Base-by-base conservation (phyloP, 2,888 invertebrate genomes). In the Bugulina stolonifera region DNA sequence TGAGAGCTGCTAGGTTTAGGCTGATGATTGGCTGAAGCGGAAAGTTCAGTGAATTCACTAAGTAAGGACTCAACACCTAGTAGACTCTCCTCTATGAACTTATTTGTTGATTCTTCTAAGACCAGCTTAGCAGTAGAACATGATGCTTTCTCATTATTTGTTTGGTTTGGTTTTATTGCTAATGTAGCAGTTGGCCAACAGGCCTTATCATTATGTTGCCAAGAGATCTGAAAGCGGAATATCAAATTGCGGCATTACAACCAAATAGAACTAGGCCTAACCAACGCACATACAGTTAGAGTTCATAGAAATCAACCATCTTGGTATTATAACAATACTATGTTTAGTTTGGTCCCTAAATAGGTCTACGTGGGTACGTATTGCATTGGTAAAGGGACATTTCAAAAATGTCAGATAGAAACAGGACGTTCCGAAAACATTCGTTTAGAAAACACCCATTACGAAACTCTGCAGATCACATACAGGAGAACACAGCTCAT, bases 161-260 rank as follows among this genome's bases (percentile, higher is more conserved):
- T 43, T 64, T 64, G 64, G 32, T 64, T 64, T 64, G 64, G 64
- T 64, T 64, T 64, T 2, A 64, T 5, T 32, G 29, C 27, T 29
- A 64, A 18, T 5, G 29, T 32, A 32, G 64, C 64, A 10, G 32
- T 14, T 64, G 64, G 64, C 64, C 64, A 64, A 27, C 64, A 64
- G 2, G 27, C 32, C 2, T 14, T 64, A 32, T 32, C 64, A 64
- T 32, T 64, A 27, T 64, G 32, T 32, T 64, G 25, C 64, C 64
- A 64, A n/a, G 5, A 5, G 18, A 64, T 25, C 64, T 64, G 27
- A 43, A 43, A 43, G 43, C 5, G 43, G 43, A 18, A 5, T 18
- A 43, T 43, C 10, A 43, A 43, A 43, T 43, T 43, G 43, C 5
- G 18, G 18, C 18, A 10, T 43, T 43, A 43, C 5, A 18, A 43